Evolutionary conservation across 2,888 invertebrate species (phyloP), one percentile per base, ranked within the genome.

Genomic region (Sminthurinus aureus): DNA sequence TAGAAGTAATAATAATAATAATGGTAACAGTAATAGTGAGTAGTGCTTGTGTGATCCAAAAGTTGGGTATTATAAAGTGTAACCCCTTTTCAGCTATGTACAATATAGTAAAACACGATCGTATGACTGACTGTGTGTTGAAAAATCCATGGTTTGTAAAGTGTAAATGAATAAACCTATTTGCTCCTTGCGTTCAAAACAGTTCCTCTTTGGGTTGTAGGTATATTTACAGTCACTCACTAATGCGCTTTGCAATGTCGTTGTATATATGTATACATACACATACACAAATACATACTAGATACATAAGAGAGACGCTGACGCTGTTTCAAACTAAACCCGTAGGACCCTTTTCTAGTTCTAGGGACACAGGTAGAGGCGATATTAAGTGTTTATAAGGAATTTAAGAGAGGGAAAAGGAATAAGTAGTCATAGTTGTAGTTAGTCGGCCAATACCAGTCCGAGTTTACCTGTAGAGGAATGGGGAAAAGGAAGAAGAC

Each of bases 381-480:
- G 58, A 58, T 58, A 58, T 58, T 58, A 22, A 69, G 69, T 69
- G 22, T 69, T 69, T n/a, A 69, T 51, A 50, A 20, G 75, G 20
- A 50, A 74, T 74, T 74, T 26, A 26, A 15, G 71, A 24, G 26
- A 38, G 50, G 75, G n/a, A 1, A 75, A 75, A 51, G 50, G 51
- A 75, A 75, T 66, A 24, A 38, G 66, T 38, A 66, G 78, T 22
- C 18, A n/a, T n/a, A n/a, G n/a, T n/a, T n/a, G n/a, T n/a, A n/a
- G n/a, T n/a, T n/a, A 15, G 66, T 69, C 69, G 11, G 38, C 38
- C 38, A 38, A 6, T 38, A 38, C 38, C 38, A 38, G 38, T 38
- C 1, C 38, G 3, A 38, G 38, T 38, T 38, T 38, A 38, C 38
- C 38, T 38, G 6, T 38, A 4, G 38, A 38, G 38, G 38, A 38